A percentile compares a stretch with the other conserved stretches of the same genome.
Evolutionary conservation across 2,113 vertebrate genomes (phyloP).

Genomic region (Heloderma charlesbogerti): DNA sequence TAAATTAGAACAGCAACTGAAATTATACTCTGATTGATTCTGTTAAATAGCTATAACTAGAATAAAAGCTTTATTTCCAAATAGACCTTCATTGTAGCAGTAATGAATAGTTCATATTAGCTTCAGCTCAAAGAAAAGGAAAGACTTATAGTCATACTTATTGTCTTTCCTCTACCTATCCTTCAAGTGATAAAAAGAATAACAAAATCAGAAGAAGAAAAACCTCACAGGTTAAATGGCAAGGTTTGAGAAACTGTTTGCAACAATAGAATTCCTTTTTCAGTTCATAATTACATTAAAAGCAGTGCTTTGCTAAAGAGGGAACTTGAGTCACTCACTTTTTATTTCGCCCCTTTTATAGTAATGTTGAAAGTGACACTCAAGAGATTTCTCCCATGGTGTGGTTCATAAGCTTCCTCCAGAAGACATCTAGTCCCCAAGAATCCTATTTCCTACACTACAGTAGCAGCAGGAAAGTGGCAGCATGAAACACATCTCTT

Average conservation of each 20-base stretch:
- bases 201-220: background rate
- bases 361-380: background rate
- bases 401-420: background rate
- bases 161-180: background rate
- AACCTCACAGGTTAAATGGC: background rate
- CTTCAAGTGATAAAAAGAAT: background rate
- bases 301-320: background rate
- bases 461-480: background rate
- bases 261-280: background rate
- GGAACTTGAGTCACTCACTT: background rate
- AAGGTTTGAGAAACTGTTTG: background rate
- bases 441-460: background rate
- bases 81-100: background rate
- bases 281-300: background rate
- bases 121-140: background rate
- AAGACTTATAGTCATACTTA: background rate
- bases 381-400: background rate
- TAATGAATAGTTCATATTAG: background rate
- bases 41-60: background rate
- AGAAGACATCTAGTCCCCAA: background rate
- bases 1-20: background rate
- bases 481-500: background rate
- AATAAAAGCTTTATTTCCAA: constrained; percentile 4
- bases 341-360: background rate
- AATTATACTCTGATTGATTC: background rate